These are phyloP conservation scores for Pangasianodon hypophthalmus DNA, from an alignment of 2,113 vertebrate genomes.

Conservation along the genomic window DNA sequence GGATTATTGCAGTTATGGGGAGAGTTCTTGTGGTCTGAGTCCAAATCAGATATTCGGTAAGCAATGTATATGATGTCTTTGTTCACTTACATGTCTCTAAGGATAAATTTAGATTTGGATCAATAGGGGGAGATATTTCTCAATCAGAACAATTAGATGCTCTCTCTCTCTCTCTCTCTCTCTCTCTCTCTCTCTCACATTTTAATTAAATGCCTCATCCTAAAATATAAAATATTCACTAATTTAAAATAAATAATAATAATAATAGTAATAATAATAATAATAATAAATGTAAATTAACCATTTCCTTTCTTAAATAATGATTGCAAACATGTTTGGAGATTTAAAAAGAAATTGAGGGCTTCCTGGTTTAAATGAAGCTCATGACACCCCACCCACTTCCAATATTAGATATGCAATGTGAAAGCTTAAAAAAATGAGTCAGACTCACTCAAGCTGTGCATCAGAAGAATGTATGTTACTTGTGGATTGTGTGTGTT, in stretches of 20 bases:
- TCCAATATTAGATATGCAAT: neutral
- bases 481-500: neutral
- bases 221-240: too few species aligned
- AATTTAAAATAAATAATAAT: neutral
- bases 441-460: constrained; percentile 49
- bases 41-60: neutral
- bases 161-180: neutral
- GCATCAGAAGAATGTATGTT: neutral
- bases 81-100: neutral
- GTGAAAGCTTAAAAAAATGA: neutral
- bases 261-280: neutral
- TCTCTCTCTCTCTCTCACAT: neutral
- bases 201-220: neutral
- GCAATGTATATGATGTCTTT: neutral
- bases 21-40: neutral
- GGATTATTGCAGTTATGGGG: neutral
- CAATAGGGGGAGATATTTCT: constrained; percentile 25
- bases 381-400: neutral
- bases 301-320: neutral
- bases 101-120: neutral
- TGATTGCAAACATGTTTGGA: neutral
- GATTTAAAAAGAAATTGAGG: neutral
- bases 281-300: neutral
- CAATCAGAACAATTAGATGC: neutral
- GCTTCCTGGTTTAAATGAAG: neutral